Evolutionary conservation across 1,140 invertebrate genomes (phyloP).

Genomic region (Drosophila carrolli): DNA sequence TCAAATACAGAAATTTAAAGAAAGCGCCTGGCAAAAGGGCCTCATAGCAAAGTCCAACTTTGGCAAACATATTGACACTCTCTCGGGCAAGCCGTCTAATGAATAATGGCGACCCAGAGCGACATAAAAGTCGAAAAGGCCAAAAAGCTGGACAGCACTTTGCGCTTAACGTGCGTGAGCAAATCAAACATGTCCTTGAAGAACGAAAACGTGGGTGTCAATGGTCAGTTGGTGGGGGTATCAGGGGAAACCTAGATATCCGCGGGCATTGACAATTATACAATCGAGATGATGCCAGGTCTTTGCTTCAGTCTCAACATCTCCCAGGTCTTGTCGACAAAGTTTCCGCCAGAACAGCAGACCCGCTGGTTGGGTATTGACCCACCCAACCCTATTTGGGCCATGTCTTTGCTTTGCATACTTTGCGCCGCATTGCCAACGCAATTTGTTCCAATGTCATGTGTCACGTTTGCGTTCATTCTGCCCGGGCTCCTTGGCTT

Average conservation of each 20-base stretch:
- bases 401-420: constrained; percentile 36
- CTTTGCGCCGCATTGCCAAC: constrained; percentile 44
- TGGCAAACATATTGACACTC: constrained; percentile 16
- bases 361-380: neutral
- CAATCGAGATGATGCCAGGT: constrained; percentile 47
- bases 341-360: constrained; percentile 4
- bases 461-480: constrained; percentile 64
- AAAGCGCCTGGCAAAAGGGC: constrained; percentile 2
- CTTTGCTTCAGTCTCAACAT: constrained; percentile 8
- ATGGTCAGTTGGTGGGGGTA: no score
- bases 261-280: constrained; percentile 51
- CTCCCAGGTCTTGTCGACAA: constrained; percentile 15
- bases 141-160: constrained; percentile 20
- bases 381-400: neutral
- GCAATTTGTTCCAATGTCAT: constrained; percentile 42
- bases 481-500: constrained; percentile 30
- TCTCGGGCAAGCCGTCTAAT: constrained; percentile 28
- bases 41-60: constrained; percentile 8
- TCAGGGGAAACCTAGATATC: constrained; percentile 19
- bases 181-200: constrained; percentile 44
- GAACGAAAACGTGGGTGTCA: constrained; percentile 1
- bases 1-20: constrained; percentile 4
- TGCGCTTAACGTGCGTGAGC: constrained; percentile 32
- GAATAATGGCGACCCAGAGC: constrained; percentile 51
- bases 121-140: constrained; percentile 24